A percentile compares a stretch with the other conserved stretches of the same genome.
Evolutionary conservation across 2,888 invertebrate genomes (phyloP).

Genomic region (Mystacides longicornis): DNA sequence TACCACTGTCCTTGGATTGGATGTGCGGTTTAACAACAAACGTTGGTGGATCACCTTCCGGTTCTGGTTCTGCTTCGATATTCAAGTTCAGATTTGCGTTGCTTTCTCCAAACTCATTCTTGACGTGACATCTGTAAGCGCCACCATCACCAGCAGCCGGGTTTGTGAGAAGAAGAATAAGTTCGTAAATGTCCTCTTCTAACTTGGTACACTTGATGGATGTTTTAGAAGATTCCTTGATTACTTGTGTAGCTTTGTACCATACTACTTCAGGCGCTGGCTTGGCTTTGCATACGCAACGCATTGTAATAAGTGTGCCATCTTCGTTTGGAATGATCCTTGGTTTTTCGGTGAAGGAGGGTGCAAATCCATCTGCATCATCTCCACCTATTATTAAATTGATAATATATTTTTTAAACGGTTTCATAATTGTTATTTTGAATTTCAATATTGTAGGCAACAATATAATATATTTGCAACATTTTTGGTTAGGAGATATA

Average conservation of each 20-base stretch:
- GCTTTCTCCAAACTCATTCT: slow-evolving; percentile 93
- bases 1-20: slow-evolving; percentile 74
- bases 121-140: slow-evolving; percentile 79
- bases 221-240: slow-evolving; percentile 79
- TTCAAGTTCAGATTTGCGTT: slow-evolving; percentile 95
- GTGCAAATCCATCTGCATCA: slow-evolving; percentile 88
- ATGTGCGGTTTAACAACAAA: slow-evolving; percentile 89
- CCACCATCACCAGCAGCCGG: slow-evolving; percentile 50
- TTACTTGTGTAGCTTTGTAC: slow-evolving; percentile 84
- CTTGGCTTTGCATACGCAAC: slow-evolving; percentile 91
- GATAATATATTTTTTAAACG: neutral
- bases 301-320: slow-evolving; percentile 94
- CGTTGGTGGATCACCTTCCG: slow-evolving; percentile 87
- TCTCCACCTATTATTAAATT: slow-evolving; percentile 65
- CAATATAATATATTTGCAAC: neutral
- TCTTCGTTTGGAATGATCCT: slow-evolving; percentile 97
- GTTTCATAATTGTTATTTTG: neutral
- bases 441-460: neutral
- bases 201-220: slow-evolving; percentile 68
- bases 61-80: slow-evolving; percentile 93
- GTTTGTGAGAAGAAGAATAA: slow-evolving; percentile 57
- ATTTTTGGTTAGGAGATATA: neutral
- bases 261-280: slow-evolving; percentile 93
- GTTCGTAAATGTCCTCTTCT: slow-evolving; percentile 81
- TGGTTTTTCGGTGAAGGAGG: slow-evolving; percentile 97